Base-by-base conservation (phyloP, 2,797 vertebrate species). In the Poecilia gillii region DNA sequence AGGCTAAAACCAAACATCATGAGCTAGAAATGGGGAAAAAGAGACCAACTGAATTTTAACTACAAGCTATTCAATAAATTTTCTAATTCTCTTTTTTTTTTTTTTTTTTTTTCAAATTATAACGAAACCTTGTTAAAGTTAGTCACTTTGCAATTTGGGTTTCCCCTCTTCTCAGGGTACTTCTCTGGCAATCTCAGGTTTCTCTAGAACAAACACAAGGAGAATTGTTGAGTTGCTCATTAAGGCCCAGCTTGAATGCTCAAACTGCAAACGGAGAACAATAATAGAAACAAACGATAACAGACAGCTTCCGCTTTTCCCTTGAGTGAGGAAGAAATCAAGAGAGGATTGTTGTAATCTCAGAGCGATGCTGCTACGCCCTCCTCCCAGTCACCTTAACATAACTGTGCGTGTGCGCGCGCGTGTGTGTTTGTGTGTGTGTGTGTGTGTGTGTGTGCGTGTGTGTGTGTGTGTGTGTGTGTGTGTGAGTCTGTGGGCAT, bases 281-380 rank as follows among this genome's bases (percentile, higher is more conserved):
- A 92, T 90, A 90, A 93, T 91, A 94, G 90, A 88, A 92, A 83
- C 89, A 90, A 78, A 81, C 80, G 78, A 86, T 93, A 92, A 87
- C 89, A 90, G 88, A 89, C 83, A 18, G 87, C 86, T 94, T 94
- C 93, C 89, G 79, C 83, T 80, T 89, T 82, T 89, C 90, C 85
- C 80, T 73, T 77, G 81, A 87, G 81, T 83, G 84, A 91, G 91
- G 89, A 93, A 93, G 92, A 94, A 93, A 93, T 94, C 87, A 90
- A 89, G 86, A 88, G 92, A 87, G 87, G 82, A 92, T 92, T 92
- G 91, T 94, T 94, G 90, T 89, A 92, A 93, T 93, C 91, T 91
- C 74, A 80, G 84, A 81, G 82, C 49, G 2, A 1, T 11, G 47
- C 76, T 72, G 78, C 82, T 72, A 81, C 87, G 47, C 88, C 89